Evolutionary conservation across 2,797 vertebrate species (phyloP), one percentile per base, ranked within the genome.

Genomic region (Xenentodon cancila): DNA sequence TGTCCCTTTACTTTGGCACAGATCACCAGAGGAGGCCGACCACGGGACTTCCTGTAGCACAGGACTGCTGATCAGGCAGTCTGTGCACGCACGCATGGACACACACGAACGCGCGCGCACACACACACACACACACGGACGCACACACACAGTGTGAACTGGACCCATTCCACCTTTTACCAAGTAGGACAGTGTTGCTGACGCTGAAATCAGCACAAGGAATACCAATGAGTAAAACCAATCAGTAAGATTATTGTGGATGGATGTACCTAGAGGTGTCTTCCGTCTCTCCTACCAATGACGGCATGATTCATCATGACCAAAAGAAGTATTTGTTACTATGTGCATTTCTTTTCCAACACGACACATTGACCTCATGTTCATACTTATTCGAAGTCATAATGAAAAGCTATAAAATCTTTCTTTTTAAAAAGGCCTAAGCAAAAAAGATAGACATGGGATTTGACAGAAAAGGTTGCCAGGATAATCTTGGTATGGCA

Each of bases 51-150:
- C 90, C 92, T 92, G 89, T 74, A 64, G 78, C 81, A 84, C 49
- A 54, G 79, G 85, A 91, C 77, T 91, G 89, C 91, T 91, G 92
- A 93, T 89, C 80, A 86, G 75, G 89, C 90, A 92, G 79, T 89
- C 80, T 79, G 62, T 55, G 30, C 55, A 62, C 63, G 60, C 71
- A 75, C 47, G 52, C 63, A 58, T 62, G 52, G 57, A 57, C n/a
- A n/a, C n/a, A n/a, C n/a, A n/a, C n/a, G n/a, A n/a, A n/a, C n/a
- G n/a, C n/a, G n/a, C n/a, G n/a, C 63, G 61, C 12, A 20, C 66
- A 59, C 68, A 77, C 73, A 55, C 71, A 80, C 63, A 62, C 71
- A 75, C 47, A 53, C 63, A 58, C 64, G 52, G 57, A 57, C 63
- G 61, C 12, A 20, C 66, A 59, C 68, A 77, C 73, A 55, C 71